Conservation (phyloP, 2,888 invertebrate genomes). For the Thymelicus acteon region DNA sequence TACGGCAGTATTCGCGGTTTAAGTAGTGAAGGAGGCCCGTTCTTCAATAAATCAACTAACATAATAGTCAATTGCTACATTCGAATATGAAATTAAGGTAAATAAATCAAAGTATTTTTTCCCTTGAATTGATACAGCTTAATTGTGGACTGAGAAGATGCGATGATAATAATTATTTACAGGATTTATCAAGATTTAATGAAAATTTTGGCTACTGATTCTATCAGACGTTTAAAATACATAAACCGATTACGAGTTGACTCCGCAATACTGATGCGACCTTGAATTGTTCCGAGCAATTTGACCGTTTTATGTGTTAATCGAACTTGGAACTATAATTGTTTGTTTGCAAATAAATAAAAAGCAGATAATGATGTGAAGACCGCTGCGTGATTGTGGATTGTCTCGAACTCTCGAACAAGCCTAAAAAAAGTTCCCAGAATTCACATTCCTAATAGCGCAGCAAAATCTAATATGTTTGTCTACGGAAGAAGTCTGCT, state of each 20-base stretch:
- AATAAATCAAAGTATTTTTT: too few relatives aligned
- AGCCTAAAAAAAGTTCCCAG: background rate
- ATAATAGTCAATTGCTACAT: too few relatives aligned
- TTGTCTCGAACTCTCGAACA: background rate
- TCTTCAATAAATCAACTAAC: too few relatives aligned
- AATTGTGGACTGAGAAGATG: too few relatives aligned
- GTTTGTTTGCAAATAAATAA: constrained; percentile 22
- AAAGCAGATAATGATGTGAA: constrained; percentile 6
- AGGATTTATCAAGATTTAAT: background rate
- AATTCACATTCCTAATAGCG: too few relatives aligned
- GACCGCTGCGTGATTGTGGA: background rate
- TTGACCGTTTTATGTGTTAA: background rate
- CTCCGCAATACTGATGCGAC: constrained; percentile 3
- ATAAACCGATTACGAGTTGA: background rate
- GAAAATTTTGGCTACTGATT: constrained; percentile 4
- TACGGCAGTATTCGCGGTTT: background rate
- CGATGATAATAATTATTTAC: too few relatives aligned
- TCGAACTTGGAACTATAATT: constrained; percentile 38
- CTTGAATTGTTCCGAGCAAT: constrained; percentile 17
- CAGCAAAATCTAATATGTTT: too few relatives aligned
- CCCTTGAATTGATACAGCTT: too few relatives aligned
- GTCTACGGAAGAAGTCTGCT: too few relatives aligned
- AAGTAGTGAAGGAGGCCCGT: background rate
- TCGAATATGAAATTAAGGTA: too few relatives aligned
- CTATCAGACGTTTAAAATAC: background rate